A percentile compares a stretch with the other conserved stretches of the same genome.
Conservation (phyloP, 2,797 vertebrate genomes). For the Leontocebus nigricollis region DNA sequence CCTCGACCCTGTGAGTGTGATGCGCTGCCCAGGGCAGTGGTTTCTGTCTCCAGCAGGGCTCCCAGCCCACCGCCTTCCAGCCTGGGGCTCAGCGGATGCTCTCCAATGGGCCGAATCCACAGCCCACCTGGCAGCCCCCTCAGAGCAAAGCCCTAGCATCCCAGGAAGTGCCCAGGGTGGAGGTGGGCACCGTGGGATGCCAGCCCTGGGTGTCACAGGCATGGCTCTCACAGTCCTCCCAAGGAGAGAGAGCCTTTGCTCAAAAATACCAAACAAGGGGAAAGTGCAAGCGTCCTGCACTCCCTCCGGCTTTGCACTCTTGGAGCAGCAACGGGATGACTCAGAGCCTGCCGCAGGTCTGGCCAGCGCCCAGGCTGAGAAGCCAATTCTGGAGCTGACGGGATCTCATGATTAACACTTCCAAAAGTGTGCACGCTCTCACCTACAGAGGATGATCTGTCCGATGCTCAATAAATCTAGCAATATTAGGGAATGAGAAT, state of each 20-base stretch:
- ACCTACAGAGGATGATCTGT: background rate
- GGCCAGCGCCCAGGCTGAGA: background rate
- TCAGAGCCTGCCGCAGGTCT: background rate
- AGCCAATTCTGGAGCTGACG: background rate
- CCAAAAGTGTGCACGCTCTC: background rate
- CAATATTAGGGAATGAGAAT: background rate
- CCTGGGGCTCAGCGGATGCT: background rate
- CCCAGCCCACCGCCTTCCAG: no score
- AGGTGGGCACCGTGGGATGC: background rate
- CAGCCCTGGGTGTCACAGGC: fast-evolving
- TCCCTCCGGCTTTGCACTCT: background rate
- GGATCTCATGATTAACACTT: background rate
- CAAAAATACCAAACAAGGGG: background rate
- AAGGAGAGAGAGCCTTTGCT: background rate
- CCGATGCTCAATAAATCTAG: background rate
- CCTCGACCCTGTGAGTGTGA: constrained; percentile 34
- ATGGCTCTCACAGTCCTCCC: background rate
- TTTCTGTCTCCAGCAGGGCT: background rate
- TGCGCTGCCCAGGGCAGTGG: fast-evolving
- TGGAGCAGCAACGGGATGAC: background rate
- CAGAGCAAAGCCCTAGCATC: fast-evolving
- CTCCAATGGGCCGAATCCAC: background rate
- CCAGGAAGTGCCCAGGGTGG: background rate
- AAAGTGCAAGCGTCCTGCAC: background rate
- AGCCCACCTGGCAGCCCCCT: background rate